Percentiles rank a stretch among this genome's conserved stretches.
Evolutionary conservation across 2,797 vertebrate species (phyloP).

Genomic region (Sebastes alutus): DNA sequence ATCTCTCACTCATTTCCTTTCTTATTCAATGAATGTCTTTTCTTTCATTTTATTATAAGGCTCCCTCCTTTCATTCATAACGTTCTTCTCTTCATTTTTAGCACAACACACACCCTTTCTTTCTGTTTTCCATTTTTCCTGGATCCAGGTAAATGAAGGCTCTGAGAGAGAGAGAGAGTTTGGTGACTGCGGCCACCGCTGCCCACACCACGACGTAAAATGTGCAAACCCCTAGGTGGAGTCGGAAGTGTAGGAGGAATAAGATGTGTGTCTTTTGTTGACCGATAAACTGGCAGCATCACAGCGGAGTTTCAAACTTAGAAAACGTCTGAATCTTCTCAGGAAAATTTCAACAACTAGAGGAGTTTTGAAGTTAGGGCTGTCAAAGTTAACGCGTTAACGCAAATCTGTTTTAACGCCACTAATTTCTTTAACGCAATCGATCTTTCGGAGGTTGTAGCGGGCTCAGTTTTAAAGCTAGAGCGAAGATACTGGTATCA

Average conservation of each 20-base stretch:
- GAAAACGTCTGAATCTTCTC: background rate
- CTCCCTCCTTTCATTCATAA: slow-evolving; percentile 26
- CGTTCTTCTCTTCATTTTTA: slow-evolving; percentile 37
- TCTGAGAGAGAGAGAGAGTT: slow-evolving; percentile 45
- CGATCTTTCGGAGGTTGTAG: too few species aligned
- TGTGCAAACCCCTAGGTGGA: slow-evolving; percentile 9
- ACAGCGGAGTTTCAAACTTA: slow-evolving; percentile 11
- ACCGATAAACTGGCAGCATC: slow-evolving; percentile 37
- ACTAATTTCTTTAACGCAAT: too few species aligned
- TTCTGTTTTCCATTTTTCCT: slow-evolving; percentile 37
- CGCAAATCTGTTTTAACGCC: too few species aligned
- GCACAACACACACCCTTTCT: slow-evolving; percentile 16
- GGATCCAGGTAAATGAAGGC: slow-evolving; percentile 63
- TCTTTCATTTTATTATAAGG: slow-evolving; percentile 34
- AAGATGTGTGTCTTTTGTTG: slow-evolving; percentile 14
- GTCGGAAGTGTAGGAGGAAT: slow-evolving; percentile 10
- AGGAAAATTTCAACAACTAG: slow-evolving; percentile 3
- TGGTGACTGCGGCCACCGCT: slow-evolving; percentile 23
- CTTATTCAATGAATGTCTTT: slow-evolving; percentile 35
- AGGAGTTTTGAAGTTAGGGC: background rate
- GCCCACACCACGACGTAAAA: slow-evolving; percentile 15
- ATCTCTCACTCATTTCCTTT: slow-evolving; percentile 38
- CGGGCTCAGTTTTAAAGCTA: too few species aligned
- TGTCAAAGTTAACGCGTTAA: background rate
- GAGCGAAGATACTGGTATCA: too few species aligned